A percentile compares a stretch with the other conserved stretches of the same genome.
These are phyloP conservation scores for Tonatia bakeri DNA, from an alignment of 2,113 vertebrate species.

Conservation along the genomic window DNA sequence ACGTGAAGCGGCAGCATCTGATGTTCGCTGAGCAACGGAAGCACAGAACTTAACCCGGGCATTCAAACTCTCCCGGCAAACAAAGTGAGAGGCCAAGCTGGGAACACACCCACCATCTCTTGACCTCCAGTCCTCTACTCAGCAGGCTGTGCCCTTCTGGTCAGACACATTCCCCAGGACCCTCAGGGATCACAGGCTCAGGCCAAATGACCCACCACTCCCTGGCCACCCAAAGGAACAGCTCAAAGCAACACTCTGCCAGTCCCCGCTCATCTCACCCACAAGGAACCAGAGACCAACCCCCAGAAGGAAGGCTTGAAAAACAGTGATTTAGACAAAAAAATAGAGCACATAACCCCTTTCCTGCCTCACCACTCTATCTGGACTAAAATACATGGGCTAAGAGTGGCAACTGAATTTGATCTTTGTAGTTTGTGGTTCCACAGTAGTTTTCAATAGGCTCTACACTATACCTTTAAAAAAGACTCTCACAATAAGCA, in stretches of 20 bases:
- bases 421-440: not conserved
- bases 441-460: too few relatives aligned
- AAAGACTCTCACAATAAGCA: not conserved
- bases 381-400: not conserved
- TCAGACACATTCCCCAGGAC: too few relatives aligned
- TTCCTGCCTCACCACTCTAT: too few relatives aligned
- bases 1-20: not conserved
- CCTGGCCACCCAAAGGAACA: not conserved
- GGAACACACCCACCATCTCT: not conserved
- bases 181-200: not conserved
- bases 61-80: not conserved
- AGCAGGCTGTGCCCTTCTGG: not conserved
- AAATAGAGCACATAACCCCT: not conserved
- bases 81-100: not conserved
- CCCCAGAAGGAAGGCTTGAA: not conserved
- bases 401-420: too few relatives aligned
- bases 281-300: not conserved
- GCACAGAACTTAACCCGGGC: not conserved
- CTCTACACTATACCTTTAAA: not conserved
- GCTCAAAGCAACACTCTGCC: too few relatives aligned
- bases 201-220: fast-evolving
- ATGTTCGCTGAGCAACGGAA: not conserved
- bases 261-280: not conserved
- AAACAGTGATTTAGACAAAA: too few relatives aligned
- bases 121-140: not conserved